Evolutionary conservation across 2,113 vertebrate genomes (phyloP).

Genomic region (Mormyrus lacerda): DNA sequence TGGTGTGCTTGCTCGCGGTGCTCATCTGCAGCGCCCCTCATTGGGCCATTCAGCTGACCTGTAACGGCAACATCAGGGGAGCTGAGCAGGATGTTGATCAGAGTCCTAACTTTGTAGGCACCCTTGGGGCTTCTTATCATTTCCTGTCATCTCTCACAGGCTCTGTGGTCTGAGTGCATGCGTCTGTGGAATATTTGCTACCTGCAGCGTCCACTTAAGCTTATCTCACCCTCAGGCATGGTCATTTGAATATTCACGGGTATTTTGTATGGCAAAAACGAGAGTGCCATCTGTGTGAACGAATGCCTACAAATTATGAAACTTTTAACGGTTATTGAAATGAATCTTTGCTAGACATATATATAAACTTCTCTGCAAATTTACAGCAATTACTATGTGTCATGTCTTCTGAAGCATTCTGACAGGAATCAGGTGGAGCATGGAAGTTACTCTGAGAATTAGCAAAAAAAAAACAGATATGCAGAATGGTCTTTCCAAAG

Average conservation of each 20-base stretch:
- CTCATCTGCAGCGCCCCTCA: neutral
- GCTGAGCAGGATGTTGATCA: neutral
- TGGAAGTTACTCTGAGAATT: neutral
- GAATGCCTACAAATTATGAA: neutral
- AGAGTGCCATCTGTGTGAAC: neutral
- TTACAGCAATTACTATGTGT: neutral
- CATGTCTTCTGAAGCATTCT: neutral
- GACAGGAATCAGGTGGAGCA: neutral
- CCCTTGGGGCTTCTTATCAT: neutral
- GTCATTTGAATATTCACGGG: neutral
- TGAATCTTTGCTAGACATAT: neutral
- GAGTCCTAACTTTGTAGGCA: neutral
- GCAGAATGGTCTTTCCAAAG: neutral
- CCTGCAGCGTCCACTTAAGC: neutral
- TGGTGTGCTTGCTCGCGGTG: neutral
- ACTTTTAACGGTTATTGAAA: neutral
- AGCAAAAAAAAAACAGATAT: neutral
- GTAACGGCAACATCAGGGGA: neutral
- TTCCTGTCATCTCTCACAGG: neutral
- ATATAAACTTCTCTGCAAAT: neutral
- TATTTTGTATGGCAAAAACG: neutral
- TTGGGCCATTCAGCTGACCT: neutral
- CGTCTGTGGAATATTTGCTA: neutral
- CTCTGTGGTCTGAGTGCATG: neutral
- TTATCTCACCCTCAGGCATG: neutral